Evolutionary conservation across 2,888 invertebrate species (phyloP), one percentile per base, ranked within the genome.

Genomic region (Griposia aprilina): DNA sequence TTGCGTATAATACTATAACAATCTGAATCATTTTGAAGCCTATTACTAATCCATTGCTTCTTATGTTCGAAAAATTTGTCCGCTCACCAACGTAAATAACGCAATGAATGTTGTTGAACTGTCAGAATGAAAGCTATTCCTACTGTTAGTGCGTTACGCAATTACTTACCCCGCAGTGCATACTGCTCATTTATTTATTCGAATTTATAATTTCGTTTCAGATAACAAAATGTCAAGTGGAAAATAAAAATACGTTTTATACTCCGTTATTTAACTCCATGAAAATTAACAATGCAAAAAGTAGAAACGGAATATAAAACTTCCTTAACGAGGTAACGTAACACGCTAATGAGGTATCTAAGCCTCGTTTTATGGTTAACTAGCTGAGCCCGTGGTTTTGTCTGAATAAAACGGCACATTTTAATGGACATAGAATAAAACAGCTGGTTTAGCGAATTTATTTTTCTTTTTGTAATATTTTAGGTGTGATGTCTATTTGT

Each of bases 341-440:
- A 84, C 80, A 75, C 80, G 71, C 62, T 66, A 65, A 48, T 70
- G 73, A 63, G 77, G 86, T 84, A 80, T 80, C 81, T 83, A 81
- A 82, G 68, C 77, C 52, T 63, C 70, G 52, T 86, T 69, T 83
- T 67, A 70, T 74, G 66, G 57, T 73, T 60, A 52, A 76, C 76
- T 80, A 73, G 52, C 55, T 76, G 45, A 17, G 62, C n/a, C 45
- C 55, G 50, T 52, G 62, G 76, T 59, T 81, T 81, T 70, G 52
- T 15, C 52, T 30, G 57, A 20, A 57, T 59, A n/a, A 20, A 63
- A 59, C 20, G n/a, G 11, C 50, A 59, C 6, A 30, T 30, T 63
- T 52, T 15, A 41, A 55, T 57, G 7, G 17, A 20, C 26, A 26
- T 20, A 17, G n/a, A 41, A 36, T 2, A 36, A 68, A 52, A 17